These are phyloP conservation scores for Helostoma temminkii DNA, from an alignment of 2,797 vertebrate genomes.

Conservation along the genomic window DNA sequence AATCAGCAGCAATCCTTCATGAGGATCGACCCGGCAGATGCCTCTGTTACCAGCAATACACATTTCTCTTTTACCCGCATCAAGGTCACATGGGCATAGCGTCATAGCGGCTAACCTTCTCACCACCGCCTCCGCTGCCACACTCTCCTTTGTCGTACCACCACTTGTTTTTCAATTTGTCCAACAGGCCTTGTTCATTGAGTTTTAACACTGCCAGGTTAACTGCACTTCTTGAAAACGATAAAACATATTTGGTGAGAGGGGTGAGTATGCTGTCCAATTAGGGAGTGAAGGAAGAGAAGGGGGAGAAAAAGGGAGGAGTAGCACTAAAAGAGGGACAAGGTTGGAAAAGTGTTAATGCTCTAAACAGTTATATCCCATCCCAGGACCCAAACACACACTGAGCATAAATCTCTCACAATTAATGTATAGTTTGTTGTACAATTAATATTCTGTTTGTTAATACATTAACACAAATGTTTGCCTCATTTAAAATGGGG, in stretches of 20 bases:
- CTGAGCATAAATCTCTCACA: constrained; percentile 50
- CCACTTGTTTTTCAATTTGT: constrained; percentile 99
- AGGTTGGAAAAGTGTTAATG: constrained; percentile 89
- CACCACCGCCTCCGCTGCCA: constrained; percentile 99
- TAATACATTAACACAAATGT: background rate
- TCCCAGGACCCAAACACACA: constrained; percentile 50
- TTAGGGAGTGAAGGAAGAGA: constrained; percentile 46
- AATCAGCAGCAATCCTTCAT: background rate
- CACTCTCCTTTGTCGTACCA: constrained; percentile 99
- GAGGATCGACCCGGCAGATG: constrained; percentile 91
- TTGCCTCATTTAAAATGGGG: background rate
- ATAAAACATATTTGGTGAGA: constrained; percentile 99
- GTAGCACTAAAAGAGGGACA: constrained; percentile 88
- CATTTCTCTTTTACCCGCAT: constrained; percentile 88
- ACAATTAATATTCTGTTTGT: background rate
- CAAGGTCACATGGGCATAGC: constrained; percentile 84
- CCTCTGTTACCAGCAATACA: constrained; percentile 91
- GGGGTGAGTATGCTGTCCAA: constrained; percentile 91
- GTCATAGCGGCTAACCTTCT: constrained; percentile 99
- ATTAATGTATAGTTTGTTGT: background rate
- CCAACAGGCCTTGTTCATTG: constrained; percentile 99
- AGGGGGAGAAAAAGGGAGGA: constrained; percentile 32
- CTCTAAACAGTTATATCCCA: constrained; percentile 53
- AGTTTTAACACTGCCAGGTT: constrained; percentile 99
- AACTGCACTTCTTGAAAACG: constrained; percentile 99